Evolutionary conservation across 2,113 vertebrate genomes (phyloP), one percentile per base, ranked within the genome.

Genomic region (Crotalus horridus): DNA sequence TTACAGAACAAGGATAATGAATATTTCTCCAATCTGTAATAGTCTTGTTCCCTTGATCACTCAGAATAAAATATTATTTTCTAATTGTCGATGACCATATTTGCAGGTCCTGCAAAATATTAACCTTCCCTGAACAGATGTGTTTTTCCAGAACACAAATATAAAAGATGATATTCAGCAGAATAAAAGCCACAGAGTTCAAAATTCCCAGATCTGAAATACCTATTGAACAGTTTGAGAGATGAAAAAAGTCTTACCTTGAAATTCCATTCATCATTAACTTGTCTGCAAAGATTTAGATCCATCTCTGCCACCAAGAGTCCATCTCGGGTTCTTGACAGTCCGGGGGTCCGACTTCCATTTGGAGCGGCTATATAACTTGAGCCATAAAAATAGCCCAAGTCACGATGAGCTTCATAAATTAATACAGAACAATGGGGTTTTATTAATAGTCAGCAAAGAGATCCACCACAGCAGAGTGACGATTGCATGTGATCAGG

Each of bases 311-410:
- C 97, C 23, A 99, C 98, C 26, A 99, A 97, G 7, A 99, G 97
- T 11, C 99, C 99, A 0, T 99, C 99, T 2, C 15, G 95, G 58
- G 96, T 98, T 46, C 99, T 98, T 1, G 99, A 99, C 43, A 99
- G 98, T 0, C 99, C 99, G 0, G 99, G 99, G 1, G 98, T 98
- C 91, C 99, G 98, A 93, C 98, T 99, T 90, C 99, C 98, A 0
- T 99, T 98, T 0, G 99, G 99, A 0, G 98, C 98, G 3, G 99
- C 98, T 39, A 99, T 98, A 0, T 99, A 99, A 96, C 99, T 99
- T 0, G 99, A 99, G 90, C 99, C 99, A 20, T 99, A 99, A 93
- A 99, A 99, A 95, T 99, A 96, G 86, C 99, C 99, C 0, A 99
- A 97, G 91, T 99, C 98, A 7, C 96, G 97, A 94, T 99, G 99